phyloP scores from a whole-genome alignment of 2,113 vertebrate species.

The Strigops habroptila region DNA sequence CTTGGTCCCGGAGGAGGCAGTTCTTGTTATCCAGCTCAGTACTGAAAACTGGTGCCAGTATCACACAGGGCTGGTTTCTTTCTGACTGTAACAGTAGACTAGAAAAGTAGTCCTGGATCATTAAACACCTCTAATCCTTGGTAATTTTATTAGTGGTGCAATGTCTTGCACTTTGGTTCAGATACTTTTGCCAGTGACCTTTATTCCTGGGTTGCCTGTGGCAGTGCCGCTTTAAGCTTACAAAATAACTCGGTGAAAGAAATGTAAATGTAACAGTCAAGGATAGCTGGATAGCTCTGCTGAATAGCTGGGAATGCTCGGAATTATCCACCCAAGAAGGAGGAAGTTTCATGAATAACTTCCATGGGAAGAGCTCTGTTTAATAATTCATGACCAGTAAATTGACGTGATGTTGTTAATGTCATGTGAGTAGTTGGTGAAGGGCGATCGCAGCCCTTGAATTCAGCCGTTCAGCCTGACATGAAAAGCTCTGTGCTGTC shows the following conservation, averaged over 20 bases:
- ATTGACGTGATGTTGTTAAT: not conserved
- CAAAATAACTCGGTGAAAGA: not conserved
- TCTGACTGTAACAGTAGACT: not conserved
- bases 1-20: not conserved
- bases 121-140: not conserved
- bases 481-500: rapidly evolving
- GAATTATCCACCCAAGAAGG: not conserved
- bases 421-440: not conserved
- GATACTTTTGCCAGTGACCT: not conserved
- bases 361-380: not conserved
- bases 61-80: not conserved
- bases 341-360: not conserved
- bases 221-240: not conserved
- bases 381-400: not conserved
- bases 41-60: not conserved
- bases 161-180: not conserved
- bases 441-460: not conserved
- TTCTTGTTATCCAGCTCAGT: not conserved
- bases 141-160: not conserved
- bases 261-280: not conserved
- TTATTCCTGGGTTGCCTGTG: not conserved
- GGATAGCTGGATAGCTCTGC: not conserved
- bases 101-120: not conserved
- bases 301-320: not conserved
- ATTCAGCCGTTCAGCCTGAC: not conserved